These are phyloP conservation scores for Pararge aegeria DNA, from an alignment of 1,140 invertebrate genomes.

Conservation along the genomic window DNA sequence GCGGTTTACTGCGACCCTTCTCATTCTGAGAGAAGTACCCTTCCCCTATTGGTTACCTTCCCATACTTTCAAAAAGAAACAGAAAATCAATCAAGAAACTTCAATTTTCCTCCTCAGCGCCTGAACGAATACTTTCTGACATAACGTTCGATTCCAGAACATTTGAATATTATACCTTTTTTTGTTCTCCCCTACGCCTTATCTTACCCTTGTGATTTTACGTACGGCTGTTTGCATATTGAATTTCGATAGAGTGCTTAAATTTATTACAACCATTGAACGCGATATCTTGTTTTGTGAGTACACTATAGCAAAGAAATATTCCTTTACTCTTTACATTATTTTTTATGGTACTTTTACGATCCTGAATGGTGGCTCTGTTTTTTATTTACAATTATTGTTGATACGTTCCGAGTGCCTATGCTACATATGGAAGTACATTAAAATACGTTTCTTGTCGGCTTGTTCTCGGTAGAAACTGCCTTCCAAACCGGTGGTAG, in stretches of 20 bases:
- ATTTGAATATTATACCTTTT: constrained; percentile 66
- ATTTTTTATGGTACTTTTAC: constrained; percentile 9
- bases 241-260: constrained; percentile 66
- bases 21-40: too few species aligned
- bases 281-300: constrained; percentile 42
- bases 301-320: constrained; percentile 24
- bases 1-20: too few species aligned
- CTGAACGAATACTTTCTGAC: constrained; percentile 35
- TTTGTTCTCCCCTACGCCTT: constrained; percentile 49
- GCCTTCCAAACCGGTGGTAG: too few species aligned
- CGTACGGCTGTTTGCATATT: constrained; percentile 65
- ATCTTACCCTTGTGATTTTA: constrained; percentile 64
- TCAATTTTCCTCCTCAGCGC: constrained; percentile 34
- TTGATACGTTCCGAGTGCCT: too few species aligned
- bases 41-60: too few species aligned
- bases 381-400: too few species aligned
- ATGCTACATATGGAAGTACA: too few species aligned
- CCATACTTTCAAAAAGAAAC: constrained; percentile 6
- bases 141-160: constrained; percentile 51
- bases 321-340: not conserved
- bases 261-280: constrained; percentile 63
- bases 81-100: constrained; percentile 34
- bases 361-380: not conserved
- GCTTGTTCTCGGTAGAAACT: too few species aligned
- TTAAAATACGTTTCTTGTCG: too few species aligned